Evolutionary conservation across 1,140 invertebrate species (phyloP), one percentile per base, ranked within the genome.

Genomic region (Hypsibius dujardini): DNA sequence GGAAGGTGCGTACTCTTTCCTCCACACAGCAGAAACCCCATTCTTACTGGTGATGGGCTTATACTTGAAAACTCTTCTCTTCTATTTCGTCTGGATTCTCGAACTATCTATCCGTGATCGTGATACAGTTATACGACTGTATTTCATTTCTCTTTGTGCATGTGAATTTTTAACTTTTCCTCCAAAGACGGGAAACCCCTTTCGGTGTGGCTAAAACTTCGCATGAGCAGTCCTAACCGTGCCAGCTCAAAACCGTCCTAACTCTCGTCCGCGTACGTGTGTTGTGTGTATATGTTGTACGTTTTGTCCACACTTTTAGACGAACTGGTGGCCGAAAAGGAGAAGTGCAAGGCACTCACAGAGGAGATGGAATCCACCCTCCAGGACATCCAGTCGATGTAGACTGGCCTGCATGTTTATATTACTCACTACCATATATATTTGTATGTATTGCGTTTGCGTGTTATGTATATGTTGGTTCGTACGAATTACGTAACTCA

Each of bases 321-420:
- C 85, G 92, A 97, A 83, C 86, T 98, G 79, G 84, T 92, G 80
- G 84, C 86, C 77, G 92, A 95, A 84, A 90, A 90, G 84, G 89
- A 91, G 83, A 92, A 92, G 85, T 94, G 92, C 85, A 94, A 92
- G 86, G 83, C 90, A 80, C 87, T 98, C 77, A 88, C 93, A 81
- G 90, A 94, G 80, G 95, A 98, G 82, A 96, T 98, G 90, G 95
- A 99, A 83, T 87, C 90, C 78, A 97, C 94, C 78, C 87, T 98
- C 83, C 91, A 95, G 86, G 93, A 97, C 84, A 94, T 97, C 83
- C 92, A 96, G 84, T 95, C 95, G 83, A 95, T 95, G 90, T 95
- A 91, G 87, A 86, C 79, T 69, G 46, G n/a, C 47, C 12, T 67
- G 62, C 62, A 67, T 67, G 62, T 12, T 12, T n/a, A 56, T 56